A percentile compares a stretch with the other conserved stretches of the same genome.
phyloP scores from a whole-genome alignment of 2,797 vertebrate genomes.

The Mormyrops boulengeri region DNA sequence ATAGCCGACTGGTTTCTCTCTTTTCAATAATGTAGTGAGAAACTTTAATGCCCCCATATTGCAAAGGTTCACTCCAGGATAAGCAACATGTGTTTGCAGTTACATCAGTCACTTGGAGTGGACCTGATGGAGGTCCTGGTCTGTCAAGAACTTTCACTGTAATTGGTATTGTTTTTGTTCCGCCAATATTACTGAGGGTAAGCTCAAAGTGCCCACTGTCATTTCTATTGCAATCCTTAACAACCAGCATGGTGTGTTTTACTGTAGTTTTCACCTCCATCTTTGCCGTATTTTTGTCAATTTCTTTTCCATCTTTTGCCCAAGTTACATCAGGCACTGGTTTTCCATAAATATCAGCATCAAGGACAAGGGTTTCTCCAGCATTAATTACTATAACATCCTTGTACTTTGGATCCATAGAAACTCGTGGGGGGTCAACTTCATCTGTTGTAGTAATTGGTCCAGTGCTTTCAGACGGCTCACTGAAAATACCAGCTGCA shows the following conservation, averaged over 20 bases:
- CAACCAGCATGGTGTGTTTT: conserved; percentile 73
- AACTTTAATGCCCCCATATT: conserved; percentile 85
- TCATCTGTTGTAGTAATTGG: conserved; percentile 91
- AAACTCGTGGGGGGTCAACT: conserved; percentile 88
- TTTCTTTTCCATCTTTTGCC: conserved; percentile 89
- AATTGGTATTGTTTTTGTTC: conserved; percentile 88
- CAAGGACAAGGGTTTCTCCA: conserved; percentile 81
- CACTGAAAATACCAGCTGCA: conserved; percentile 84
- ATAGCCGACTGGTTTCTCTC: conserved; percentile 92
- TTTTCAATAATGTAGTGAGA: conserved; percentile 91
- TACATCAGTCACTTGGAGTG: conserved; percentile 78
- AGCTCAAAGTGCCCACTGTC: conserved; percentile 89
- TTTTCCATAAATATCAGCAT: conserved; percentile 91
- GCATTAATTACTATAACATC: conserved; percentile 84
- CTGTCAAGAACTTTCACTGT: conserved; percentile 92
- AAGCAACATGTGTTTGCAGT: conserved; percentile 87
- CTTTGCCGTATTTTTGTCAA: conserved; percentile 75
- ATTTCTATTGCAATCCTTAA: conserved; percentile 86
- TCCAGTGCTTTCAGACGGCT: conserved; percentile 89
- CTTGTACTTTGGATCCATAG: conserved; percentile 94
- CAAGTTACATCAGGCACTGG: conserved; percentile 82
- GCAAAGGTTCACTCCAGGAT: conserved; percentile 80
- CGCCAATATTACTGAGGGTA: conserved; percentile 83
- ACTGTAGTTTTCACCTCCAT: conserved; percentile 84
- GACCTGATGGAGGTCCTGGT: conserved; percentile 84